Conservation (phyloP, 2,888 invertebrate species). For the Thelaira solivaga region DNA sequence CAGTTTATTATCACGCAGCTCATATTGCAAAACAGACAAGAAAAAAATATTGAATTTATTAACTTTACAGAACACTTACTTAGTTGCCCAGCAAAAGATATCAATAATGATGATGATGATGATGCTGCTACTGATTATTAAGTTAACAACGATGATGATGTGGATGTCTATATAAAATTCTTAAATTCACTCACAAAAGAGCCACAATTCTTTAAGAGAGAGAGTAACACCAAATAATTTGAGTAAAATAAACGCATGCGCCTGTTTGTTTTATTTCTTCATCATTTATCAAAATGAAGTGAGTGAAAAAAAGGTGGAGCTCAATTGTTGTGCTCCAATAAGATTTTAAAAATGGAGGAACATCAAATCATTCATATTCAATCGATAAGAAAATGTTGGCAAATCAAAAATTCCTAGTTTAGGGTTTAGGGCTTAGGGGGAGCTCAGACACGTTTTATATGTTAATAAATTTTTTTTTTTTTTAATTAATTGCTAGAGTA, state of each 20-base stretch:
- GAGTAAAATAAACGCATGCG: slow-evolving; percentile 35
- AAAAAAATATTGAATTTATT: slow-evolving; percentile 48
- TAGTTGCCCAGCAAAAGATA: slow-evolving; percentile 15
- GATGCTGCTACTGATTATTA: neutral
- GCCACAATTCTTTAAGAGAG: slow-evolving; percentile 3
- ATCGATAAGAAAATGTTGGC: slow-evolving; percentile 47
- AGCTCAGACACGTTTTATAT: neutral
- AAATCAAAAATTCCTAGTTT: slow-evolving; percentile 28
- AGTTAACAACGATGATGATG: neutral
- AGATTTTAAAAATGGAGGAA: slow-evolving; percentile 75
- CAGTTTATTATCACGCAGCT: slow-evolving; percentile 33
- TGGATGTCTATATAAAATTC: neutral
- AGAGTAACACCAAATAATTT: no score
- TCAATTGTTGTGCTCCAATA: slow-evolving; percentile 70
- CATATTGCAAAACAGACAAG: slow-evolving; percentile 8
- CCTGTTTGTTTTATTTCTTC: neutral
- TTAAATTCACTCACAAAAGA: neutral
- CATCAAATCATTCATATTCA: slow-evolving; percentile 42
- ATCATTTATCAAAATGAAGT: neutral
- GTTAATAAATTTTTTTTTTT: neutral
- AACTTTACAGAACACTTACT: slow-evolving; percentile 20
- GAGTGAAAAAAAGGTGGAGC: slow-evolving; percentile 62
- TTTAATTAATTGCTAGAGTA: slow-evolving; percentile 20
- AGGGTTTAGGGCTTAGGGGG: neutral
- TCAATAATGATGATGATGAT: neutral